Evolutionary conservation across 2,797 vertebrate species (phyloP).

Genomic region (Taenioides sp.): DNA sequence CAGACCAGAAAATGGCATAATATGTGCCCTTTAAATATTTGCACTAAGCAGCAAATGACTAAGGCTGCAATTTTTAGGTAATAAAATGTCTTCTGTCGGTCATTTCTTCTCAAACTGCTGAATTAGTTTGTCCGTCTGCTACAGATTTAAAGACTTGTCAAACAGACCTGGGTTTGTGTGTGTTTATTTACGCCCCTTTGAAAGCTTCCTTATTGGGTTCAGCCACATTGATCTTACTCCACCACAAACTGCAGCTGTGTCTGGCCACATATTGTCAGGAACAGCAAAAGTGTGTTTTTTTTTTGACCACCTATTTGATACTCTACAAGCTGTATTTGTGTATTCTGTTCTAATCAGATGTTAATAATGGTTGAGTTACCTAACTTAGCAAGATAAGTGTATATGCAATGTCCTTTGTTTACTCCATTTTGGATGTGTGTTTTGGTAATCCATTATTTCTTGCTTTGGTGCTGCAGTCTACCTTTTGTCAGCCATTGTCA

Average conservation of each 20-base stretch:
- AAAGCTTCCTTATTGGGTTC: constrained; percentile 40
- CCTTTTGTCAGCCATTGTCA: background rate
- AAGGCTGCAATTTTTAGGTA: constrained; percentile 16
- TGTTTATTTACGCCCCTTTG: background rate
- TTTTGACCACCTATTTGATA: background rate
- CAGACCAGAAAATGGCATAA: no score
- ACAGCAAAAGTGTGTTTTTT: background rate
- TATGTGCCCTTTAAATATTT: no score
- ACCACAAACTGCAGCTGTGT: constrained; percentile 26
- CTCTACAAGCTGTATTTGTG: background rate
- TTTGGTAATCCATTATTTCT: constrained; percentile 4
- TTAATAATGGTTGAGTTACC: background rate
- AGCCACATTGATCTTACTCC: constrained; percentile 35
- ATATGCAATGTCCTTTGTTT: background rate
- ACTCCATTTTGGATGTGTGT: constrained; percentile 4
- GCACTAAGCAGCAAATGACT: constrained; percentile 2
- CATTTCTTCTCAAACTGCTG: constrained; percentile 26
- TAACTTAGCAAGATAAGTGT: background rate
- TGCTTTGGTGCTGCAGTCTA: background rate
- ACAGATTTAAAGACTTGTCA: constrained; percentile 27
- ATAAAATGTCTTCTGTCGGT: constrained; percentile 7
- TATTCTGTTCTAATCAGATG: background rate
- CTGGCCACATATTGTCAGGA: background rate
- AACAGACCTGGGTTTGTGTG: background rate
- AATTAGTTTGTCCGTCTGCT: constrained; percentile 2